Base-by-base conservation (phyloP, 2,113 vertebrate species). In the Mungos mungo region DNA sequence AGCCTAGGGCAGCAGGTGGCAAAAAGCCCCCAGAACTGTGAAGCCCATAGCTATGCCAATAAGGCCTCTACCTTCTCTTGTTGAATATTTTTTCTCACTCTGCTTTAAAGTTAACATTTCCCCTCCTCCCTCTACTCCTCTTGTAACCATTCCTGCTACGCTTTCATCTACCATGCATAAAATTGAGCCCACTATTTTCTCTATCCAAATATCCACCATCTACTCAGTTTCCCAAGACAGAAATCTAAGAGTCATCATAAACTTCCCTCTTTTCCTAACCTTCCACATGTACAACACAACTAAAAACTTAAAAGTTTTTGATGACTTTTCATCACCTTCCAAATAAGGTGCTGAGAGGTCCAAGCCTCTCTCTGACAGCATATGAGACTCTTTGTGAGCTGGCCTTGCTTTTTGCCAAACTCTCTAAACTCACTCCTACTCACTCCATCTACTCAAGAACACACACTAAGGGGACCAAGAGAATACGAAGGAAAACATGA, bases 181-280 rank as follows among this genome's bases (percentile, higher is more conserved):
- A 92, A 92, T 29, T 21, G 9, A 79, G 5, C 9, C 23, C 77
- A 50, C 71, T 68, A 31, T 81, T 84, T 97, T 92, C 74, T 90
- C 63, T 84, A 63, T 19, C 52, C 65, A 93, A 92, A 81, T 3
- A 96, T 45, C 18, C 0, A 68, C 15, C 12, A 35, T 57, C 81
- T 97, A 65, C 21, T 76, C 66, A 77, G 52, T 94, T 76, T 91
- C n/a, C 29, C 45, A 90, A 74, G 50, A 79, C 9, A 94, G 50
- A 94, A 95, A 85, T 0, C 16, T 41, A 45, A 93, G 18, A 10
- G n/a, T 88, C 69, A 95, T 19, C 35, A 74, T 93, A 25, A 80
- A 81, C 5, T 47, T 69, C 27, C 66, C 41, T 83, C 38, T 71
- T 69, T 33, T 57, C 15, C 29, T 92, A 77, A 31, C 50, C 50